Evolutionary conservation across 2,888 invertebrate genomes (phyloP).

Genomic region (Peribatodes rhomboidaria): DNA sequence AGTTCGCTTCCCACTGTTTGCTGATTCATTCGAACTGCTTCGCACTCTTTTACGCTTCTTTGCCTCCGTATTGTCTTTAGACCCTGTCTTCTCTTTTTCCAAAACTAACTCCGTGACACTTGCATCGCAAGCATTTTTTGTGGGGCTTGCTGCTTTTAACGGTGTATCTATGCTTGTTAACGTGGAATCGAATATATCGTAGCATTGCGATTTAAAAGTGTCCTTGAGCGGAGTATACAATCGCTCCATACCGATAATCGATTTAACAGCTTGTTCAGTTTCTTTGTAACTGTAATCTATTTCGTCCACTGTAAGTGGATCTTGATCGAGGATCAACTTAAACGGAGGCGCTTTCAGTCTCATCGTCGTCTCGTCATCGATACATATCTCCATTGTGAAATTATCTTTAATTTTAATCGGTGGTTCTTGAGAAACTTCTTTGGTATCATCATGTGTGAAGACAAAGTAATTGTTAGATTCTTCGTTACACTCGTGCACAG

Average conservation of each 20-base stretch:
- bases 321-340: constrained; percentile 60
- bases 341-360: constrained; percentile 71
- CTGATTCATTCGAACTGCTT: constrained; percentile 64
- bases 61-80: constrained; percentile 56
- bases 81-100: constrained; percentile 65
- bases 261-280: constrained; percentile 73
- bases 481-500: constrained; percentile 70
- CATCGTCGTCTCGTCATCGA: constrained; percentile 73
- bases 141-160: constrained; percentile 65
- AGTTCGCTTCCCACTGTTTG: constrained; percentile 64
- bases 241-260: constrained; percentile 69
- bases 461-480: constrained; percentile 67
- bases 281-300: constrained; percentile 62
- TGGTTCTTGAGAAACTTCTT: constrained; percentile 49
- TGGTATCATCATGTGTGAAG: constrained; percentile 60
- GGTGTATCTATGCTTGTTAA: constrained; percentile 81
- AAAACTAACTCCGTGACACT: constrained; percentile 69
- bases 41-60: constrained; percentile 73
- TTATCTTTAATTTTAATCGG: constrained; percentile 71
- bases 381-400: constrained; percentile 77
- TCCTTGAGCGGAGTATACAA: constrained; percentile 78
- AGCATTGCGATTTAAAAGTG: constrained; percentile 64
- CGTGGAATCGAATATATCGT: constrained; percentile 80
- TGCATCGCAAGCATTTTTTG: constrained; percentile 52
- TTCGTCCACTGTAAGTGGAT: constrained; percentile 53